Evolutionary conservation across 2,113 vertebrate species (phyloP).

Genomic region (Oncorhynchus tshawytscha): DNA sequence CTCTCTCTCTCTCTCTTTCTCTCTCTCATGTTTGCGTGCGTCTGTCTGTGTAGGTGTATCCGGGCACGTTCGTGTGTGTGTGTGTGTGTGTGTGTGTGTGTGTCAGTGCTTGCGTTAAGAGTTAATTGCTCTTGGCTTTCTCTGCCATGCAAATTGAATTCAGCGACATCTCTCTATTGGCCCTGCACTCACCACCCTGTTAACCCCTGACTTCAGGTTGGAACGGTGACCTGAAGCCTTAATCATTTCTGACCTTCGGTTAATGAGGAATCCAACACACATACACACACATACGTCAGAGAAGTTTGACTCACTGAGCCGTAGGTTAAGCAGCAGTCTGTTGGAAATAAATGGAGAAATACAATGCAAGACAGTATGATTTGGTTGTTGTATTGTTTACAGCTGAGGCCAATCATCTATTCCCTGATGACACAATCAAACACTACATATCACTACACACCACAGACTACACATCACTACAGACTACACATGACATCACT

Average conservation of each 20-base stretch:
- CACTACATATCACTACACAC: too few relatives aligned
- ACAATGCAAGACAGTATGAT: not conserved
- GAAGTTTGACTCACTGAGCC: not conserved
- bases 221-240: constrained; percentile 3
- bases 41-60: not conserved
- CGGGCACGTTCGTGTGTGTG: not conserved
- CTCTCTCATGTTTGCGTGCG: too few relatives aligned
- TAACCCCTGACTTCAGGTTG: constrained; percentile 1
- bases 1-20: not conserved
- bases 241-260: not conserved
- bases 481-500: too few relatives aligned
- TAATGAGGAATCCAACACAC: constrained; percentile 3
- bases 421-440: not conserved
- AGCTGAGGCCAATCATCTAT: not conserved
- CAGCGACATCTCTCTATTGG: not conserved
- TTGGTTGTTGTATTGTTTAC: not conserved
- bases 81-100: not conserved
- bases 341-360: not conserved
- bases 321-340: not conserved
- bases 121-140: constrained; percentile 1
- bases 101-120: not conserved
- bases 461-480: too few relatives aligned
- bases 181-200: not conserved
- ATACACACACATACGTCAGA: not conserved
- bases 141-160: constrained; percentile 10